Evolutionary conservation across 1,140 invertebrate species (phyloP), one percentile per base, ranked within the genome.

Genomic region (Cataglyphis hispanica): DNA sequence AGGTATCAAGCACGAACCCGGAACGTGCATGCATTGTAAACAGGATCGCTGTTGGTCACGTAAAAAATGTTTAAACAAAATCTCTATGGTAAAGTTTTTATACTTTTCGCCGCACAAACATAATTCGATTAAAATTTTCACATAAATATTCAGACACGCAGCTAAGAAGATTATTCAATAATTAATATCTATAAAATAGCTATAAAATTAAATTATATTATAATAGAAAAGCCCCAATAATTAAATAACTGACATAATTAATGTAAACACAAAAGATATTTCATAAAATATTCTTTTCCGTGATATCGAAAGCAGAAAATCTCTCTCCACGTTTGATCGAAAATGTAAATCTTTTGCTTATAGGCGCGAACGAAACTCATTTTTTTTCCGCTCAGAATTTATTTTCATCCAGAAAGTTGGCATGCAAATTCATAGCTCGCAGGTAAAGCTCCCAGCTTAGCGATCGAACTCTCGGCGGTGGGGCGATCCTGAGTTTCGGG

Each of bases 1-100:
- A 81, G 67, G 27, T 40, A 81, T 81, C 69, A 34, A 56, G 46
- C 63, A 58, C 64, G 31, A 80, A 16, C 66, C 19, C 50, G 19
- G 34, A 16, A 43, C 31, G 56, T 34, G 31, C 7, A 19, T 27
- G 63, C 63, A 43, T 50, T 37, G 19, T 16, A 58, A 34, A 8
- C 1, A 27, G 10, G n/a, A 1, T 22, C 58, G 10, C 1, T 27
- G 34, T 34, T 16, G 31, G 1, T 50, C 25, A 19, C 16, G n/a
- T 11, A 53, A 31, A 50, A 67, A 78, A 31, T n/a, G 10, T 70
- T 40, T 31, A 25, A 60, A 40, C 22, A 22, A n/a, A n/a, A n/a
- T 77, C 16, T 77, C 16, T 43, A 50, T 5, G 58, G 19, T 31
- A 63, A 31, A 1, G 1, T 25, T 75, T 75, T 74, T 58, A 74